phyloP scores from a whole-genome alignment of 1,140 invertebrate genomes.

The Ceratina japonica region DNA sequence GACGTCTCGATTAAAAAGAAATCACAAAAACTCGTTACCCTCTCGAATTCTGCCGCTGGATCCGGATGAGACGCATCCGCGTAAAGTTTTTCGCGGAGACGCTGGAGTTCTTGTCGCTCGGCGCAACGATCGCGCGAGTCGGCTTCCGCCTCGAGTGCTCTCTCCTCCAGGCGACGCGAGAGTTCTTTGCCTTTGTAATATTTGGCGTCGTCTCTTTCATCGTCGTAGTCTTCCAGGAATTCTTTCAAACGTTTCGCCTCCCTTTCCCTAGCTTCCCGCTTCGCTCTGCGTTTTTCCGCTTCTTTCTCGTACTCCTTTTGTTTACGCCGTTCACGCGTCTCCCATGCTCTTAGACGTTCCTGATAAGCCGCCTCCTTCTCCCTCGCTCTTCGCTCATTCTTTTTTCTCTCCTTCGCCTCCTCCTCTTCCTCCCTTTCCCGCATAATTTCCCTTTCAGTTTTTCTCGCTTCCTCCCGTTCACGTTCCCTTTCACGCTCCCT shows the following conservation, averaged over 20 bases:
- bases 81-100: conserved; percentile 90
- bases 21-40: conserved; percentile 76
- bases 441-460: conserved; percentile 82
- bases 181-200: conserved; percentile 98
- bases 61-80: conserved; percentile 87
- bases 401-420: conserved; percentile 93
- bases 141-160: conserved; percentile 94
- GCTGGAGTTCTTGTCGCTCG: conserved; percentile 95
- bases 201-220: conserved; percentile 97
- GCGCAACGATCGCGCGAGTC: conserved; percentile 93
- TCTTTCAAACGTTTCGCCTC: conserved; percentile 97
- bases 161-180: conserved; percentile 90
- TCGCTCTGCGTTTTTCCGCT: conserved; percentile 89
- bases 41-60: conserved; percentile 90
- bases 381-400: conserved; percentile 92
- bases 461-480: conserved; percentile 79
- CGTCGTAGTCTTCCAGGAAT: conserved; percentile 99
- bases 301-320: conserved; percentile 96
- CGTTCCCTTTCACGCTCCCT: conserved; percentile 73
- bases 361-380: conserved; percentile 97
- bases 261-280: conserved; percentile 90
- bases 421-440: conserved; percentile 94
- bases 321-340: conserved; percentile 94
- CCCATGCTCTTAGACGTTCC: conserved; percentile 92
- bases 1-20: no score